Evolutionary conservation across 2,113 vertebrate genomes (phyloP), one percentile per base, ranked within the genome.

Genomic region (Canis aureus): DNA sequence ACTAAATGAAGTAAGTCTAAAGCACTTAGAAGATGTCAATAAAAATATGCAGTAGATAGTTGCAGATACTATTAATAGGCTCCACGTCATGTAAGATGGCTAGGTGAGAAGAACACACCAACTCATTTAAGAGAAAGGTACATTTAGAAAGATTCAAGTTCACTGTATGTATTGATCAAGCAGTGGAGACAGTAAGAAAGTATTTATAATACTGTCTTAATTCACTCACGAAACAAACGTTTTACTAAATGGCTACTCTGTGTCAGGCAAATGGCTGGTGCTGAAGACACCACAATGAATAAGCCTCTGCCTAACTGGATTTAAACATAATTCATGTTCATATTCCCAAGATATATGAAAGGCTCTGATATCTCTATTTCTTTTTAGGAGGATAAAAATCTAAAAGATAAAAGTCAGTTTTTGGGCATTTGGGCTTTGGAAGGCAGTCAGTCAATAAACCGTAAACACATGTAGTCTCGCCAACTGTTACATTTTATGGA

Each of bases 61-160:
- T 96, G 5, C 17, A 55, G 35, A 69, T 91, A 90, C 43, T 92
- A 82, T 53, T 64, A 80, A 69, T 17, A 95, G 82, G 55, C 79
- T 91, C 1, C 81, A 49, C 19, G 11, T 35, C 69, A 59, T 66
- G 15, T 25, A 59, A 96, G 11, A 69, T 6, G 53, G 2, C 1
- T 51, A 81, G n/a, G 16, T 53, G 20, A 78, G 69, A 82, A 92
- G 79, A 64, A 94, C 93, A 94, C 88, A 20, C 57, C 59, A 69
- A 94, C 32, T 51, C 20, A 15, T 80, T 91, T 82, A 92, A 92
- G 53, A 86, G 67, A 43, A 43, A 43, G 43, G 43, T 43, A 43
- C 43, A 43, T 43, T 43, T 43, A 93, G 29, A 95, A 96, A 95
- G 82, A 76, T 32, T 94, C 59, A 66, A 83, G 55, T 84, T 80